These are phyloP conservation scores for Philopotamus ludificatus DNA, from an alignment of 1,140 invertebrate genomes.

Conservation along the genomic window DNA sequence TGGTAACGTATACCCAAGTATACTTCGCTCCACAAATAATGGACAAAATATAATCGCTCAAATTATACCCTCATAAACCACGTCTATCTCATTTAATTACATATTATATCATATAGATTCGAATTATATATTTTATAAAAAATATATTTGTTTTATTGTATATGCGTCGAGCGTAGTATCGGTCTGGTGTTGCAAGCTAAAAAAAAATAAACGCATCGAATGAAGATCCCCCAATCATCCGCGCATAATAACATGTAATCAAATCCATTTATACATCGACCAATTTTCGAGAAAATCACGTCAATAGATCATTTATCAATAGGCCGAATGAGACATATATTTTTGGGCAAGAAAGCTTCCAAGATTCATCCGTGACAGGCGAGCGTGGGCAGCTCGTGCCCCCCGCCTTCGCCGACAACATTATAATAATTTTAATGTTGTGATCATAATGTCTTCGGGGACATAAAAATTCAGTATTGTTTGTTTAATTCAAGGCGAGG, in stretches of 20 bases:
- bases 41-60: not conserved
- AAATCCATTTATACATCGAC: not conserved
- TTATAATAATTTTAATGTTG: not conserved
- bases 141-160: no score
- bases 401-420: not conserved
- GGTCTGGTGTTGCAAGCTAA: not conserved
- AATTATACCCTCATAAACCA: not conserved
- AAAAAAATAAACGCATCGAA: slow-evolving; percentile 5
- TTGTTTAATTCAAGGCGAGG: not conserved
- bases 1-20: no score
- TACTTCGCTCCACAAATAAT: not conserved
- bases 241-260: slow-evolving; percentile 5
- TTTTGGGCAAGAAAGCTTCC: no score
- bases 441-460: not conserved
- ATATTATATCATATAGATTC: no score
- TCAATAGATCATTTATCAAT: not conserved
- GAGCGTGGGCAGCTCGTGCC: not conserved
- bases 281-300: not conserved
- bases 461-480: not conserved
- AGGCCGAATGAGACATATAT: no score
- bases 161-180: not conserved
- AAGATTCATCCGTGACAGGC: not conserved
- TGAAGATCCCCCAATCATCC: slow-evolving; percentile 7
- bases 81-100: no score
- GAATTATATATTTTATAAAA: no score